A percentile compares a stretch with the other conserved stretches of the same genome.
These are phyloP conservation scores for Rhogogaster chlorosoma DNA, from an alignment of 2,888 invertebrate species.

Conservation along the genomic window DNA sequence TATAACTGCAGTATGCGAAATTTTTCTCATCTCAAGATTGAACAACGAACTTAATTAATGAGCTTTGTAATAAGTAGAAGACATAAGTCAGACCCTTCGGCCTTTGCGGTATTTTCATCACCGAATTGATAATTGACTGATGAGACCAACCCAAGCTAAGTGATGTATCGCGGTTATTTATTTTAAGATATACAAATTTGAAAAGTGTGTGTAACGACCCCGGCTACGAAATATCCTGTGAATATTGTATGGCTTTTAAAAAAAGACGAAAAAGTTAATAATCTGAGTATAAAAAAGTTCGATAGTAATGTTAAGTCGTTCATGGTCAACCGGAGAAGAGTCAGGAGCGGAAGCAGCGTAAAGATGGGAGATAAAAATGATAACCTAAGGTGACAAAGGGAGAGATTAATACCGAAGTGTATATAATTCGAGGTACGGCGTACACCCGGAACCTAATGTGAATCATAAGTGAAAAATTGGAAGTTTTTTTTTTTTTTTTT, in stretches of 20 bases:
- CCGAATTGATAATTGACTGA: not conserved
- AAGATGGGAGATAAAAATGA: not conserved
- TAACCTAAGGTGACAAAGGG: constrained; percentile 37
- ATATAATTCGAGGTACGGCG: not conserved
- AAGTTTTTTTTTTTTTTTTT: constrained; percentile 1
- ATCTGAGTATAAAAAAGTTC: not conserved
- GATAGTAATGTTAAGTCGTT: not conserved
- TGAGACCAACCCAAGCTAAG: not conserved
- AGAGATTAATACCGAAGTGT: not conserved
- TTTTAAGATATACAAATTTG: not conserved
- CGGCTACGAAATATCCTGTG: not conserved
- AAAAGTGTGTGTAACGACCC: not conserved
- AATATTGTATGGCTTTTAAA: constrained; percentile 75
- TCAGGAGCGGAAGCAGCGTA: too few species aligned
- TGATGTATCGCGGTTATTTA: not conserved
- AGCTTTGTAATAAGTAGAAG: not conserved
- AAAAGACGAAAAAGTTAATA: constrained; percentile 73
- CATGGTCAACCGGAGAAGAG: too few species aligned
- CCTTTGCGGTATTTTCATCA: not conserved
- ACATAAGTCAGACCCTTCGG: not conserved
- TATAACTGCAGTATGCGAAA: not conserved
- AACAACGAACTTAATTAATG: not conserved
- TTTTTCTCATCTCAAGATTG: not conserved
- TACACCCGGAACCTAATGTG: constrained; percentile 16
- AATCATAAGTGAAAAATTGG: constrained; percentile 1